Conservation (phyloP, 2,888 invertebrate species). For the Caenorhabditis imperialis region DNA sequence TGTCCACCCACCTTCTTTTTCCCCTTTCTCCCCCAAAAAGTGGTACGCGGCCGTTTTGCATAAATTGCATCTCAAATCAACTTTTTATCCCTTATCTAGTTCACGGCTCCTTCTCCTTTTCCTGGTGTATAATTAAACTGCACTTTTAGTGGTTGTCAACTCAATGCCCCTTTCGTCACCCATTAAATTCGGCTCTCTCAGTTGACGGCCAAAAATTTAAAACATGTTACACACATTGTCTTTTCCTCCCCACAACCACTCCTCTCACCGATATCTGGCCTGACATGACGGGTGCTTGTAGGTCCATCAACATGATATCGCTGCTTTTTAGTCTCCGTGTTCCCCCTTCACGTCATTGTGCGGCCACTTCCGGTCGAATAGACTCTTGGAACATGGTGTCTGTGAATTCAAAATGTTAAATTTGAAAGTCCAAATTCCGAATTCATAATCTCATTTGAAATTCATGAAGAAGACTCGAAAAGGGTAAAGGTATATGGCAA, state of each 20-base stretch:
- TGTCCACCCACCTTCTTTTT: neutral
- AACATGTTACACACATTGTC: conserved; percentile 46
- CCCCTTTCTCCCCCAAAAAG: neutral
- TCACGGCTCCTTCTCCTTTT: conserved; percentile 3
- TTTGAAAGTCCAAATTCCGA: too few species aligned
- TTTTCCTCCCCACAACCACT: conserved; percentile 25
- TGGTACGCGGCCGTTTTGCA: neutral
- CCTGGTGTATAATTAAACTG: conserved; percentile 43
- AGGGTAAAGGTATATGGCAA: too few species aligned
- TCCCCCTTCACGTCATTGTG: too few species aligned
- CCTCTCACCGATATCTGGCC: too few species aligned
- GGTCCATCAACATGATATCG: too few species aligned
- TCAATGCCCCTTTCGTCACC: conserved; percentile 19
- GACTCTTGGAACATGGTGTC: too few species aligned
- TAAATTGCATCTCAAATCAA: conserved; percentile 2
- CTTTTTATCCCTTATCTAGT: neutral
- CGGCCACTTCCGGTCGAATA: too few species aligned
- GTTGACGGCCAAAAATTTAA: conserved; percentile 31
- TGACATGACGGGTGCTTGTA: too few species aligned
- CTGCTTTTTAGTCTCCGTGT: too few species aligned
- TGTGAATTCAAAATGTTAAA: too few species aligned
- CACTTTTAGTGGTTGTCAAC: conserved; percentile 52
- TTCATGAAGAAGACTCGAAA: too few species aligned
- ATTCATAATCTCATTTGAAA: too few species aligned
- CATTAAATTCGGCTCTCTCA: conserved; percentile 18